Base-by-base conservation (phyloP, 2,888 invertebrate genomes). In the Eumacrocentrus americanus region DNA sequence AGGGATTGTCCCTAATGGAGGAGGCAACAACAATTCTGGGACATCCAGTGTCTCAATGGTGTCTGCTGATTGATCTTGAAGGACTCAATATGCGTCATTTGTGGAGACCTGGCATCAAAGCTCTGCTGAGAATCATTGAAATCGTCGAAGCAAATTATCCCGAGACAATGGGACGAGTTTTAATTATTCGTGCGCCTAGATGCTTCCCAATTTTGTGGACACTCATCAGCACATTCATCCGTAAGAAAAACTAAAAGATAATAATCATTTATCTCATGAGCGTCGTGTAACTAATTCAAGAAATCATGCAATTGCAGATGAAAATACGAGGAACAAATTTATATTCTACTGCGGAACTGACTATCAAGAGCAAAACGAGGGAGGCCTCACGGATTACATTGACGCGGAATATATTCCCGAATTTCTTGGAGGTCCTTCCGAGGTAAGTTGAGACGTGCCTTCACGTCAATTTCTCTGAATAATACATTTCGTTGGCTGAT, bases 161-260 rank as follows among this genome's bases (percentile, higher is more conserved):
- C 0, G 96, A 97, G 83, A 96, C 95, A 7, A 91, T 96, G 90
- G 94, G 94, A 1, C 84, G 92, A 35, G 92, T 96, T 63, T 85
- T 96, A 60, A 93, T 97, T 59, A 92, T 95, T 44, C 84, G 95
- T 46, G 96, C 96, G 9, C 96, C 96, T 0, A 84, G 96, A 65
- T 95, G 96, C 50, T 97, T 97, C 81, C 96, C 96, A 3, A 94
- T 97, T 58, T 84, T 97, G 35, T 97, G 96, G 96, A 96, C 96
- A 0, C 88, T 97, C 60, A 92, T 97, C 66, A 92, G 93, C 81
- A 93, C 95, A 1, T 96, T 97, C 80, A 97, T 97, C 72, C 89
- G 91, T 91, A 76, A 80, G 81, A 40, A 60, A 48, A 34, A 14
- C 11, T 6, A 44, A 29, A 23, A 52, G n/a, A 23, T 46, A 3